These are phyloP conservation scores for Setophaga kirtlandii DNA, from an alignment of 2,113 vertebrate genomes.

Conservation along the genomic window DNA sequence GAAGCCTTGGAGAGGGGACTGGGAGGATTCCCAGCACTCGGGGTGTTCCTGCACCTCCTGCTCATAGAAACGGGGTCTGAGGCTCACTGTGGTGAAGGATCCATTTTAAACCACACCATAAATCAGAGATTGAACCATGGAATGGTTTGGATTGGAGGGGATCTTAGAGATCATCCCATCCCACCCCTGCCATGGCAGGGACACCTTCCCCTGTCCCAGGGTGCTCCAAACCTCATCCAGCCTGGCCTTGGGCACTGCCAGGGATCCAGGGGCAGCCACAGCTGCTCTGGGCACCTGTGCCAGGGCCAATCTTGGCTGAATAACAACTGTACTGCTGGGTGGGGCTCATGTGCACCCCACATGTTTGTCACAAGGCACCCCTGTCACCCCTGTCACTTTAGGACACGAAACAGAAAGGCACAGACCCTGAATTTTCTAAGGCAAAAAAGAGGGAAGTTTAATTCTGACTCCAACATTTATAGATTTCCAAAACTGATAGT, in stretches of 20 bases:
- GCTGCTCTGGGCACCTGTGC: background rate
- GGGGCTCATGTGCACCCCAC: fast-evolving
- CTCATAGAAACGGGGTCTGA: background rate
- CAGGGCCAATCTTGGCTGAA: fast-evolving
- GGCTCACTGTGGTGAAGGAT: background rate
- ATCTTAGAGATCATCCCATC: background rate
- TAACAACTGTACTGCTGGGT: background rate
- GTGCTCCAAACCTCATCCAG: fast-evolving
- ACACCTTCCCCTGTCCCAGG: background rate
- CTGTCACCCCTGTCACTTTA: too few species aligned
- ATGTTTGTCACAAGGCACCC: background rate
- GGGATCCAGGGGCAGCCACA: background rate
- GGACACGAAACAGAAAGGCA: too few species aligned
- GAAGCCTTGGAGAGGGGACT: background rate
- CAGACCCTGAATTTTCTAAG: too few species aligned
- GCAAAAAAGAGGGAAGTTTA: too few species aligned
- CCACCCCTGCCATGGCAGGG: background rate
- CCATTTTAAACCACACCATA: background rate
- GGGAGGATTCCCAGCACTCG: background rate
- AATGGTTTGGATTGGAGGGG: background rate
- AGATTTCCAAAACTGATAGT: too few species aligned
- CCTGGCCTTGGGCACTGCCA: background rate
- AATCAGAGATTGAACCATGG: background rate
- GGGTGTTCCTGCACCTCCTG: background rate
- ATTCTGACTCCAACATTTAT: too few species aligned